Evolutionary conservation across 2,113 vertebrate genomes (phyloP), one percentile per base, ranked within the genome.

Genomic region (Rhea pennata): DNA sequence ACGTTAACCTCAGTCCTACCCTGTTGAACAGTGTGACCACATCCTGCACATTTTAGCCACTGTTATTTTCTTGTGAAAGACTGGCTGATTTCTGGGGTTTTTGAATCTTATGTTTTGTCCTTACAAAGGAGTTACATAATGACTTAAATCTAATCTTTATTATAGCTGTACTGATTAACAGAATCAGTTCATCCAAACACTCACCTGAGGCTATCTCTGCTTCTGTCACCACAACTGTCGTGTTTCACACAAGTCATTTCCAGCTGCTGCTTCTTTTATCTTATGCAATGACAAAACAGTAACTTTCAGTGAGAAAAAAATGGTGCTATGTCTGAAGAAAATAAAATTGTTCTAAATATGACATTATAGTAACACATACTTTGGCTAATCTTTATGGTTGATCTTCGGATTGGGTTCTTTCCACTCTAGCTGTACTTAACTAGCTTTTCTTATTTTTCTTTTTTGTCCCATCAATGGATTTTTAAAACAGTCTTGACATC

Each of bases 291-390:
- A 12, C 1, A 64, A 59, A 64, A n/a, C 0, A 56, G 54, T 44
- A 23, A 74, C 39, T 77, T 80, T 77, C 29, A n/a, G 2, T 31
- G 65, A 0, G 23, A 61, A 82, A 62, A 42, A 20, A 5, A 11
- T 16, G 12, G 0, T 69, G 3, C 3, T 58, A 71, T 2, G 1
- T 51, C 15, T 67, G 64, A 80, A 50, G 12, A 59, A 71, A 87
- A 74, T 1, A 33, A 10, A 75, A 77, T 51, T 27, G 1, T 0
- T 0, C 4, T n/a, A 67, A 51, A 5, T 69, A 6, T 14, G 42
- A 42, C 1, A 3, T 44, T 36, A 36, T 2, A 50, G 2, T 23
- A 80, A 56, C 22, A 44, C 3, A 76, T 64, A 79, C 5, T 40
- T 23, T 31, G 5, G 29, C 9, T 51, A 64, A 58, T 22, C 14